Evolutionary conservation across 2,797 vertebrate genomes (phyloP).

Genomic region (Stomatorhinus walkeri): DNA sequence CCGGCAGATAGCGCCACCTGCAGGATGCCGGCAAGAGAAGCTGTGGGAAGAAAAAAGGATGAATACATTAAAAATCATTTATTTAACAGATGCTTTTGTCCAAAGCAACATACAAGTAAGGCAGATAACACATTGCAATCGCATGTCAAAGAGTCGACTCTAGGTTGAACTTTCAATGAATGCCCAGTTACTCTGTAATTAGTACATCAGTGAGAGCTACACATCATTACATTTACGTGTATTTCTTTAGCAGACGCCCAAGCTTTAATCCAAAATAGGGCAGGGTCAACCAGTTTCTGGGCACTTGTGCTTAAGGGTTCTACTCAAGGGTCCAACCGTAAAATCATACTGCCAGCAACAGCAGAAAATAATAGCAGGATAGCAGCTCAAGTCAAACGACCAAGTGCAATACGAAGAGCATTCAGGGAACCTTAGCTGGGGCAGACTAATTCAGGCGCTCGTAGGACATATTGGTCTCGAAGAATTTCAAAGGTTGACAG

Average conservation of each 20-base stretch:
- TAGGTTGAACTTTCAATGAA: not conserved
- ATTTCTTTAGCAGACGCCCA: not conserved
- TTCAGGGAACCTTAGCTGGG: not conserved
- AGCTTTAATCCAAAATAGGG: not conserved
- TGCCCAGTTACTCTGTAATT: not conserved
- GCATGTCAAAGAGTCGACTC: not conserved
- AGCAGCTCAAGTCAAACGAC: not conserved
- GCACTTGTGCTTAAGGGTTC: not conserved
- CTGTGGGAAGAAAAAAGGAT: not conserved
- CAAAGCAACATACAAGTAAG: not conserved
- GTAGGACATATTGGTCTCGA: not conserved
- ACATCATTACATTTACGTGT: not conserved
- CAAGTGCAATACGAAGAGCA: not conserved
- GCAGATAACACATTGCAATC: not conserved
- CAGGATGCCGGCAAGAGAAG: conserved; percentile 51
- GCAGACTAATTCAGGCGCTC: not conserved
- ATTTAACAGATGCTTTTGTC: not conserved
- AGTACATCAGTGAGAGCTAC: not conserved
- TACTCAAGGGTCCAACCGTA: not conserved
- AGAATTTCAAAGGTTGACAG: not conserved
- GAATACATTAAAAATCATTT: not conserved
- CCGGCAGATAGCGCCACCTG: conserved; percentile 46
- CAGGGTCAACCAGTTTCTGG: not conserved
- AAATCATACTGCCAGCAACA: not conserved
- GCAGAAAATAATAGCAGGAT: not conserved